phyloP scores from a whole-genome alignment of 2,113 vertebrate species.

The Vombatus ursinus region DNA sequence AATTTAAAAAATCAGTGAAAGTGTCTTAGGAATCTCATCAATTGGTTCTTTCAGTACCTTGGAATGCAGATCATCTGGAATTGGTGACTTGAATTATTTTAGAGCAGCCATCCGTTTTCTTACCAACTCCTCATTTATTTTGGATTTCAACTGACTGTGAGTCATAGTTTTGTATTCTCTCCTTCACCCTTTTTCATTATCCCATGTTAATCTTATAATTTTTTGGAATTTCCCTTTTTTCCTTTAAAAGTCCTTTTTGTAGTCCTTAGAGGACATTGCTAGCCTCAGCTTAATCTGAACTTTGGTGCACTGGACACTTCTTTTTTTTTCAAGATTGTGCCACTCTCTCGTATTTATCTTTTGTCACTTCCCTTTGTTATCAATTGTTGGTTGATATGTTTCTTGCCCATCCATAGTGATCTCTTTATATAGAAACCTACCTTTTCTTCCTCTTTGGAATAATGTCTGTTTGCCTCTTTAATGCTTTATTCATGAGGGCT shows the following conservation, averaged over 20 bases:
- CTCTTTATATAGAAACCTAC: background rate
- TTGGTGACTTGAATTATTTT: background rate
- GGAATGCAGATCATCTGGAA: background rate
- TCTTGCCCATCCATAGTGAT: background rate
- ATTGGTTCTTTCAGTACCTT: background rate
- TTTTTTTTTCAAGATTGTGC: background rate
- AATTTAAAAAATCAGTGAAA: background rate
- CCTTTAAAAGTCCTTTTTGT: background rate
- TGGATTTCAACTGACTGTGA: background rate
- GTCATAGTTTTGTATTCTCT: background rate
- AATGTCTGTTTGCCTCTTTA: background rate
- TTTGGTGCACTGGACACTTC: background rate
- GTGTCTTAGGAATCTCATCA: background rate
- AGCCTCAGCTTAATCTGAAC: background rate
- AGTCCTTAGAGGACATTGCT: background rate
- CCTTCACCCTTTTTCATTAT: background rate
- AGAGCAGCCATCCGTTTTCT: background rate
- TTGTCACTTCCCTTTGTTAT: background rate
- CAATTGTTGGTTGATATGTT: background rate
- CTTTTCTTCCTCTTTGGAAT: background rate
- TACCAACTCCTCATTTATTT: background rate
- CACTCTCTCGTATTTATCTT: background rate
- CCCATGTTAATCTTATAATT: background rate
- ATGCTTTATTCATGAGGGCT: background rate
- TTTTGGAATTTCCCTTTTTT: background rate